Evolutionary conservation across 1,140 invertebrate genomes (phyloP).

Genomic region (Phymastichus coffea): DNA sequence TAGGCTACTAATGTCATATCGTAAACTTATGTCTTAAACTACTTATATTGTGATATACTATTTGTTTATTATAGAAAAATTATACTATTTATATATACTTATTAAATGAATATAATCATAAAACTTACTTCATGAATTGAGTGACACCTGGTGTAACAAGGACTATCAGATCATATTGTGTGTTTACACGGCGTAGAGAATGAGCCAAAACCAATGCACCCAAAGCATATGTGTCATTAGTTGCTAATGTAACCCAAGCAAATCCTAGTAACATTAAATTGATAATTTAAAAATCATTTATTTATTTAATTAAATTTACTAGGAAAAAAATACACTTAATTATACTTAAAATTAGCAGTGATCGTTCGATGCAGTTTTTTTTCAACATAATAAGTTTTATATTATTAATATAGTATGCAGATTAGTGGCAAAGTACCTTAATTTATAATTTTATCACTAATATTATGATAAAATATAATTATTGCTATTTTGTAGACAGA

Average conservation of each 20-base stretch:
- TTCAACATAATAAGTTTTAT: too few species aligned
- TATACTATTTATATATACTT: too few species aligned
- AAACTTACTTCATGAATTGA: conserved; percentile 82
- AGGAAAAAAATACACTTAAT: conserved; percentile 9
- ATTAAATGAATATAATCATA: too few species aligned
- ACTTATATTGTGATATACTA: too few species aligned
- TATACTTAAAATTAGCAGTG: neutral
- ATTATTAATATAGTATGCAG: too few species aligned
- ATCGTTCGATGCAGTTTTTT: neutral
- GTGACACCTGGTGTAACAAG: conserved; percentile 86
- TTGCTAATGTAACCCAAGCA: conserved; percentile 94
- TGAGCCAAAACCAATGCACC: conserved; percentile 90
- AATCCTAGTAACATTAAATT: conserved; percentile 59
- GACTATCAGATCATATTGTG: conserved; percentile 75
- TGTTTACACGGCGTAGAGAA: conserved; percentile 76
- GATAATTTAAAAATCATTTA: conserved; percentile 18
- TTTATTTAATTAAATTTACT: neutral
- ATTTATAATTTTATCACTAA: too few species aligned
- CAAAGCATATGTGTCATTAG: conserved; percentile 90
- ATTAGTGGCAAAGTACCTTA: too few species aligned
- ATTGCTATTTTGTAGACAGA: too few species aligned
- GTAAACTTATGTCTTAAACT: too few species aligned
- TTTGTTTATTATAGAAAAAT: too few species aligned
- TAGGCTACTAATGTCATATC: too few species aligned
- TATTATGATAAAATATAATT: too few species aligned